Conservation (phyloP, 2,888 invertebrate genomes). For the Nemotelus pantherinus region DNA sequence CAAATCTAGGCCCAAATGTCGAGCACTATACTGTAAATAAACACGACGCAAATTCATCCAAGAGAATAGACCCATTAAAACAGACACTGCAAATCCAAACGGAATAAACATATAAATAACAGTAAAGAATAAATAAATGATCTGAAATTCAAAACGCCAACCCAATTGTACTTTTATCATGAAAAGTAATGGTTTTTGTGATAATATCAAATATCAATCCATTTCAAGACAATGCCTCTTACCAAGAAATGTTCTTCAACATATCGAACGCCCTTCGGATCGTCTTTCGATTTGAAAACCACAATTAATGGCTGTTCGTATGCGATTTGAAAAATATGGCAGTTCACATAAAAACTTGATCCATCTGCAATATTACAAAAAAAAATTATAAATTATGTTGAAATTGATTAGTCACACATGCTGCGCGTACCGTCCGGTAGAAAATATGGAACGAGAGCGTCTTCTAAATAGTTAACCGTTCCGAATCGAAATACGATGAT, state of each 20-base stretch:
- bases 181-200: too few species aligned
- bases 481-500: conserved; percentile 59
- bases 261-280: conserved; percentile 51
- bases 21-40: too few species aligned
- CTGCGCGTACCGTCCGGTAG: conserved; percentile 38
- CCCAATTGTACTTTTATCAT: too few species aligned
- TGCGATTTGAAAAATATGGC: conserved; percentile 58
- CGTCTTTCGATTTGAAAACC: conserved; percentile 53
- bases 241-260: conserved; percentile 62
- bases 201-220: too few species aligned
- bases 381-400: background rate
- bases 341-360: conserved; percentile 58
- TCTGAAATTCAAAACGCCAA: too few species aligned
- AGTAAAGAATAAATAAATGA: too few species aligned
- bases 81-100: too few species aligned
- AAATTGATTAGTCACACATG: background rate
- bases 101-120: too few species aligned
- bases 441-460: conserved; percentile 55
- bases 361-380: conserved; percentile 48
- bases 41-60: too few species aligned
- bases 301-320: conserved; percentile 60
- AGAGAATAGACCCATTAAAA: too few species aligned
- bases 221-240: conserved; percentile 28
- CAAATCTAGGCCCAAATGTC: too few species aligned
- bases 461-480: conserved; percentile 58